Base-by-base conservation (phyloP, 2,888 invertebrate species). In the Ligdia adustata region DNA sequence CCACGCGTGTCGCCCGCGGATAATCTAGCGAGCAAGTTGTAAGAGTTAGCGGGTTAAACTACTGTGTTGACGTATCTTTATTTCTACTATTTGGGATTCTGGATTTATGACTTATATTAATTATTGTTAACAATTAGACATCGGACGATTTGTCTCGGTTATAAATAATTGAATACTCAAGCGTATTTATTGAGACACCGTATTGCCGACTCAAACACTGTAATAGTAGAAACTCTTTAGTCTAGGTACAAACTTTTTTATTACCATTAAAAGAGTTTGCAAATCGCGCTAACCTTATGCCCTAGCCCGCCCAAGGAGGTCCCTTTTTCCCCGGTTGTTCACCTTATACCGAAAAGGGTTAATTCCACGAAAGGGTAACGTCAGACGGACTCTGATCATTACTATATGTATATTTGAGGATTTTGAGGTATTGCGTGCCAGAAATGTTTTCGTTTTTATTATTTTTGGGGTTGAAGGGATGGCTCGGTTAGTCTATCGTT, bases 291-390 rank as follows among this genome's bases (percentile, higher is more conserved):
- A 40, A 48, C 58, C 61, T 55, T 40, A 15, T 69, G 33, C 57
- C 70, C 69, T 60, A 53, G 43, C 33, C 34, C 39, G 38, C 49
- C 60, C 62, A 72, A 73, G 78, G 69, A 79, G 77, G 81, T 79
- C 76, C 80, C 75, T 79, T 82, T 81, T 76, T 69, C 78, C 74
- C 72, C 83, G 89, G 87, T 88, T 87, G 86, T 89, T 89, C 89
- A 88, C 88, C 88, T 88, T 79, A 69, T 74, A 80, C 77, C 79
- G 79, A 84, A 85, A 49, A 87, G 87, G 88, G 88, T 87, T 86
- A 87, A 86, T 83, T 84, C 82, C 79, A 76, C 38, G 28, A 46
- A 78, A 83, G 86, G 88, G 86, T 80, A 78, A 70, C 42, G 40
- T 32, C 70, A 71, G 72, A 72, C 79, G 68, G 73, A 71, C 74